Evolutionary conservation across 1,140 invertebrate species (phyloP), one percentile per base, ranked within the genome.

Genomic region (Paralvinella palmiformis): DNA sequence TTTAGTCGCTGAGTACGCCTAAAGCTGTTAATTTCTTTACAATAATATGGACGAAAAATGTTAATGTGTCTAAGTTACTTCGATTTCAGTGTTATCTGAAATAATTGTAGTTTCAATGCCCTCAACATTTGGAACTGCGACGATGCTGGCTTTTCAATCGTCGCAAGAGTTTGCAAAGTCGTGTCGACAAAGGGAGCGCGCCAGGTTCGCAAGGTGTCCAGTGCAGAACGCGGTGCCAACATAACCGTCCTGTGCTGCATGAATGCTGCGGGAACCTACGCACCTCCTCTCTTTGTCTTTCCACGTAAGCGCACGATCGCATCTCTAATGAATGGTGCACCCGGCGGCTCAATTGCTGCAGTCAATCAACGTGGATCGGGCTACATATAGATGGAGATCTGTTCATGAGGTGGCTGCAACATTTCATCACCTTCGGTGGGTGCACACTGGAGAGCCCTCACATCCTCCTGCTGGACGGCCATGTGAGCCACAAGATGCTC

Each of bases 391-490:
- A 48, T 15, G 20, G n/a, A 48, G 45, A 3, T 48, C 45, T 48
- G 3, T 48, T 48, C 45, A 48, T 48, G 45, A 48, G 27, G 45
- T 48, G 45, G 45, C n/a, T n/a, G 10, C 37, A 44, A 15, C 50
- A n/a, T n/a, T n/a, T n/a, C n/a, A n/a, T n/a, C n/a, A n/a, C n/a
- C n/a, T n/a, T n/a, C n/a, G n/a, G n/a, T n/a, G n/a, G n/a, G n/a
- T n/a, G n/a, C n/a, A n/a, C n/a, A n/a, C n/a, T n/a, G n/a, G n/a
- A n/a, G n/a, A n/a, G n/a, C n/a, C n/a, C n/a, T n/a, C n/a, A n/a
- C n/a, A n/a, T 72, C 79, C 75, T 20, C 81, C 81, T 72, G 5
- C 58, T 73, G 20, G 70, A 72, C 62, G 71, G 68, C 48, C 72
- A 71, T 50, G 58, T 61, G 37, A 71, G 68, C 15, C 72, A 72